Percentiles rank a stretch among this genome's conserved stretches.
These are phyloP conservation scores for Shinisaurus crocodilurus DNA, from an alignment of 2,113 vertebrate species.

Conservation along the genomic window DNA sequence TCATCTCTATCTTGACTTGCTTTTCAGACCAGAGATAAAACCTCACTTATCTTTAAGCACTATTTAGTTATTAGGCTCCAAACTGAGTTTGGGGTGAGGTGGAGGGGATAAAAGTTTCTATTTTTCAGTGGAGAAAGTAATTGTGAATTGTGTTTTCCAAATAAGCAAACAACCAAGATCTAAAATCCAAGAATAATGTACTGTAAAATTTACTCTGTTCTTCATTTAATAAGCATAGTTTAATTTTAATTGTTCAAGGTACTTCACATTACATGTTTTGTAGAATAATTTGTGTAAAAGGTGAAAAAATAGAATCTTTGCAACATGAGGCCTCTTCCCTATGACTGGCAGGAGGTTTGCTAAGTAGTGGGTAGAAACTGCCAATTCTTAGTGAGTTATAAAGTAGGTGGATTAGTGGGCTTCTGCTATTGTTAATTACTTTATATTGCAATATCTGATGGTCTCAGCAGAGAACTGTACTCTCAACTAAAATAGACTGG, in stretches of 20 bases:
- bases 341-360: slow-evolving; percentile 22
- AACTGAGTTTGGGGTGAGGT: neutral
- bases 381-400: neutral
- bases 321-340: neutral
- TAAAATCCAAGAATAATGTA: slow-evolving; percentile 31
- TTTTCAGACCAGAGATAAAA: neutral
- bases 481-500: neutral
- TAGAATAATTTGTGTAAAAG: slow-evolving; percentile 23
- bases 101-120: neutral
- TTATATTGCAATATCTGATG: neutral
- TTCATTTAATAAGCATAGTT: slow-evolving; percentile 6
- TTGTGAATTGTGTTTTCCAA: slow-evolving; percentile 12
- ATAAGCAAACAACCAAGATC: slow-evolving; percentile 19
- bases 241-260: slow-evolving; percentile 42
- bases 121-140: neutral
- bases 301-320: neutral
- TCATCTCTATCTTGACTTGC: neutral
- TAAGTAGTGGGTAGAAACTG: slow-evolving; percentile 9
- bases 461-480: neutral
- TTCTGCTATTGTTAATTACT: neutral
- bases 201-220: slow-evolving; percentile 17
- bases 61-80: neutral
- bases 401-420: neutral
- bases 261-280: slow-evolving; percentile 15
- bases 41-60: neutral